Base-by-base conservation (phyloP, 1,140 invertebrate species). In the Globodera rostochiensis region DNA sequence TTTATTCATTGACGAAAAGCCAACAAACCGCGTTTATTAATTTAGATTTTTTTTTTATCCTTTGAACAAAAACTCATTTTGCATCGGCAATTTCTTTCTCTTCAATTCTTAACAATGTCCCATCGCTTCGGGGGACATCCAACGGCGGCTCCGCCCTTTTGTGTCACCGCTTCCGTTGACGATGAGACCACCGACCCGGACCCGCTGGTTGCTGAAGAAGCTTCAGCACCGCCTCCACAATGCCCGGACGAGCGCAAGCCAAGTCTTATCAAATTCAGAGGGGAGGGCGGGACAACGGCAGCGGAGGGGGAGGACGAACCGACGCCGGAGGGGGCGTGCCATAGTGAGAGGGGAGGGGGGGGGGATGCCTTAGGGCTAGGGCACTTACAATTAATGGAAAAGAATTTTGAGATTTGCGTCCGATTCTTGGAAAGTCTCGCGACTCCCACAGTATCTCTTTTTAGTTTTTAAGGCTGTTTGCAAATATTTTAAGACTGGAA, bases 131-230 rank as follows among this genome's bases (percentile, higher is more conserved):
- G 57, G 13, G 57, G 57, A 19, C 57, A 19, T 11, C 57, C 57
- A 36, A 36, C 36, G 15, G 57, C 57, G 13, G 57, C 19, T 64
- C 19, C 57, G 21, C 57, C 57, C 69, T 71, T 47, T 47, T 71
- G 36, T 71, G 69, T 3, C 36, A 36, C 36, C 36, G 36, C 46
- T 71, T 71, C 69, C 1, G 69, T 71, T 36, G 69, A 71, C 69
- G 69, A 71, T 21, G 69, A 71, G n/a, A 45, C n/a, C 9, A 45
- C 69, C 69, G 69, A 71, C 25, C 25, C 69, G n/a, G 69, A 71
- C 69, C 69, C 69, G 13, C 13, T 71, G 25, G 69, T 71, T 36
- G 25, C 11, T 9, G 69, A 71, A 45, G n/a, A 71, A 15, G 69
- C 69, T 36, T 71, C 46, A 11, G 19, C 9, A 15, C 69, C 6